Conservation (phyloP, 1,140 invertebrate species). For the Tachypleus tridentatus region DNA sequence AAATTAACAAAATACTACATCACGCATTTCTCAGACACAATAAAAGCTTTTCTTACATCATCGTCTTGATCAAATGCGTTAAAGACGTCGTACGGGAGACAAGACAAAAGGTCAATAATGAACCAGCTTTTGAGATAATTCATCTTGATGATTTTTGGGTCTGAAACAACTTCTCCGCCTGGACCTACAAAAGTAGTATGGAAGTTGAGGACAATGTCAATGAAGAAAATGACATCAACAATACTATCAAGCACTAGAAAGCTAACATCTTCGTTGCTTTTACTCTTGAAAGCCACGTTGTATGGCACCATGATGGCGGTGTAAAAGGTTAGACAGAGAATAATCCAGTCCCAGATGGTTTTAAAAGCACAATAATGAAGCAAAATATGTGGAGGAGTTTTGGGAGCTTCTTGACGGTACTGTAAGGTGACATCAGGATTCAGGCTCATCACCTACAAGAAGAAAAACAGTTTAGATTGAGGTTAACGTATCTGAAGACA, state of each 20-base stretch:
- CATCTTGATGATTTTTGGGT: slow-evolving; percentile 93
- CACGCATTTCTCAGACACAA: too few species aligned
- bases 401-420: slow-evolving; percentile 98
- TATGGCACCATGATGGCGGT: slow-evolving; percentile 99
- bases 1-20: too few species aligned
- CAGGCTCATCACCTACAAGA: slow-evolving; percentile 81
- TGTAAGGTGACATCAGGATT: slow-evolving; percentile 95
- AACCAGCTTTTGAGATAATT: slow-evolving; percentile 99
- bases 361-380: slow-evolving; percentile 94
- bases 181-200: slow-evolving; percentile 98
- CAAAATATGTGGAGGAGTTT: slow-evolving; percentile 94
- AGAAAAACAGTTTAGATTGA: not conserved
- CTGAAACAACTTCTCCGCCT: slow-evolving; percentile 93
- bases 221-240: slow-evolving; percentile 99
- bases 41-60: slow-evolving; percentile 54
- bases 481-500: too few species aligned
- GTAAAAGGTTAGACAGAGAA: slow-evolving; percentile 98
- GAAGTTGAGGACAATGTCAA: slow-evolving; percentile 99
- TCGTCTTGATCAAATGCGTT: slow-evolving; percentile 99
- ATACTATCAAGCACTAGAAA: slow-evolving; percentile 95
- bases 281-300: slow-evolving; percentile 99
- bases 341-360: slow-evolving; percentile 99
- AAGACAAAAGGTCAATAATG: slow-evolving; percentile 96
- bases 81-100: slow-evolving; percentile 99
- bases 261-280: slow-evolving; percentile 96